A percentile compares a stretch with the other conserved stretches of the same genome.
phyloP scores from a whole-genome alignment of 2,113 vertebrate species.

The Choloepus hoffmanni region DNA sequence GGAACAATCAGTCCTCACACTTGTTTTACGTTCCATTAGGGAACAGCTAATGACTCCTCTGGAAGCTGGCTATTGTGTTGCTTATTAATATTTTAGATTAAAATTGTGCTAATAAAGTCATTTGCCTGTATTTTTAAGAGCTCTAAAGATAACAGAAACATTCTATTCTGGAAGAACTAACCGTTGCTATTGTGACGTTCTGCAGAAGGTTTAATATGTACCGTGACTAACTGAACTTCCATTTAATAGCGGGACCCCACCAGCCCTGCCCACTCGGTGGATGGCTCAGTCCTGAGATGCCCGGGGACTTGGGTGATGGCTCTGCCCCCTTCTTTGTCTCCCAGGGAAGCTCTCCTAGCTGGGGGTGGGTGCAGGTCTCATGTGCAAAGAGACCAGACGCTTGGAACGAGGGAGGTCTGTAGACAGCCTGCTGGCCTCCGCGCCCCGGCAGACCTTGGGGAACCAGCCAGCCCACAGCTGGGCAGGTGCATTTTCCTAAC shows the following conservation, averaged over 20 bases:
- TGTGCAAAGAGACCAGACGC: neutral
- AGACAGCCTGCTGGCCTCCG: neutral
- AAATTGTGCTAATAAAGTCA: neutral
- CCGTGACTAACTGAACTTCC: fast-evolving
- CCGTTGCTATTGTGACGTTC: neutral
- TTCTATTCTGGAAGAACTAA: neutral
- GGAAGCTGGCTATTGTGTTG: neutral
- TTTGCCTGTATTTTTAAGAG: neutral
- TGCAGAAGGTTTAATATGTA: fast-evolving
- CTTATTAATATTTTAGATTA: conserved; percentile 61
- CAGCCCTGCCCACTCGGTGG: fast-evolving
- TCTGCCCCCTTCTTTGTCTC: neutral
- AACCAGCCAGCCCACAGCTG: fast-evolving
- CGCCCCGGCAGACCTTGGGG: neutral
- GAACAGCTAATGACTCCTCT: neutral
- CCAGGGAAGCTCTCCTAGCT: neutral
- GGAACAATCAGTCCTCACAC: neutral
- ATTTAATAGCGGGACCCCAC: fast-evolving
- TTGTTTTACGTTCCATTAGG: neutral
- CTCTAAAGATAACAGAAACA: conserved; percentile 37
- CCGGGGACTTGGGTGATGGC: fast-evolving
- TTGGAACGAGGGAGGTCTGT: neutral
- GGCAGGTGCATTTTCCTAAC: fast-evolving
- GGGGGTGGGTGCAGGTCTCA: neutral
- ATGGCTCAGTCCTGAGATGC: neutral